Base-by-base conservation (phyloP, 2,113 vertebrate species). In the Alectura lathami region DNA sequence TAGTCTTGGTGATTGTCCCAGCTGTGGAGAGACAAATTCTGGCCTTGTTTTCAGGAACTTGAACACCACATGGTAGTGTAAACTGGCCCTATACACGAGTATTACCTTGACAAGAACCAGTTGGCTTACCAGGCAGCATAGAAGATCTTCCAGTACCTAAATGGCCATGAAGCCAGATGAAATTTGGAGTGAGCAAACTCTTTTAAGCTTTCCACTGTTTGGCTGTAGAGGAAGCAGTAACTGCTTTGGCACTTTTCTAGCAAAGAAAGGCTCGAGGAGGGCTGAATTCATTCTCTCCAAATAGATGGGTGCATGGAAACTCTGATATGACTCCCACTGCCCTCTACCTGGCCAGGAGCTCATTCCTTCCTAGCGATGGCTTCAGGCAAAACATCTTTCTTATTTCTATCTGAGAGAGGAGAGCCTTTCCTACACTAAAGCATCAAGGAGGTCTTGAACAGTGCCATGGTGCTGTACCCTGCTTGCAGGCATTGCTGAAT, bases 111-210 rank as follows among this genome's bases (percentile, higher is more conserved):
- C 23, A 78, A 68, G 48, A 83, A 74, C 17, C 24, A 29, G 23
- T 14, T 83, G 27, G n/a, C 7, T 78, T 86, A 68, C 13, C 9
- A 56, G 57, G 27, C 24, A 79, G 42, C 0, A 0, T 4, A 78
- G 57, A 82, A 94, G 5, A 32, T 81, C 10, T 54, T 74, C 36
- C 29, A 27, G 20, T 54, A 38, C 11, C n/a, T 43, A 69, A 64
- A 34, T 23, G 21, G 16, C 27, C 60, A 8, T 40, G 24, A 91
- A 84, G 10, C 69, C 34, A 42, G 36, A 30, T 59, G 17, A 69
- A 82, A 69, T 69, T 42, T 60, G 40, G 26, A 56, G 18, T 48
- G 22, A 73, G 26, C 40, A 51, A 42, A 51, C 8, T 76, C 17
- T 48, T 32, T 30, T 11, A 84, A 66, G 45, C 10, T 87, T 86